Percentiles rank a stretch among this genome's conserved stretches.
These are phyloP conservation scores for Bradynema listronoti DNA, from an alignment of 1,140 invertebrate genomes.

Conservation along the genomic window DNA sequence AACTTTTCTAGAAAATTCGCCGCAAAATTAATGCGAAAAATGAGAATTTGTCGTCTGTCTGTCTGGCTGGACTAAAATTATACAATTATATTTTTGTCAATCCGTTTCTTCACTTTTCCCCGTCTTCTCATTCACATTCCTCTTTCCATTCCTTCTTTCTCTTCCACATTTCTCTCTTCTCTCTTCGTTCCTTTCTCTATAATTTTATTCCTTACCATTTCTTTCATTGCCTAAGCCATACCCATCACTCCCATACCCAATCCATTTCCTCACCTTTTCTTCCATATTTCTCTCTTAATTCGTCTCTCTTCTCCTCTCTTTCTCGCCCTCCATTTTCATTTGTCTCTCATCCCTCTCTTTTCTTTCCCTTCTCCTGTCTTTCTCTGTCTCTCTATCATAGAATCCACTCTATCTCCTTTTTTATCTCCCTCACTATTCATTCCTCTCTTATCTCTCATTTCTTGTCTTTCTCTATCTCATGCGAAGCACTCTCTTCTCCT, in stretches of 20 bases:
- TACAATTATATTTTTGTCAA: no score
- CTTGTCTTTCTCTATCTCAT: not conserved
- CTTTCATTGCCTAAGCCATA: not conserved
- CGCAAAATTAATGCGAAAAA: no score
- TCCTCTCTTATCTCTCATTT: no score
- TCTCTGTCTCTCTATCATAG: no score
- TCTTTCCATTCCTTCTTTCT: constrained; percentile 5
- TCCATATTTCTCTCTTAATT: not conserved
- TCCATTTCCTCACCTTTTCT: not conserved
- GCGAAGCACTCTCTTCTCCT: not conserved
- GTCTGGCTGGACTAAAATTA: no score
- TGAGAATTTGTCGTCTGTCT: no score
- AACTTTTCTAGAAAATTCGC: no score
- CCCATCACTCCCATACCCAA: not conserved
- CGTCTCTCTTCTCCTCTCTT: not conserved
- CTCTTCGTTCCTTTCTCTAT: not conserved
- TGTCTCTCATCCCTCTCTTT: not conserved
- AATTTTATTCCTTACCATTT: not conserved
- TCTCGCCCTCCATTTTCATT: not conserved
- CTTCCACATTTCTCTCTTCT: not conserved
- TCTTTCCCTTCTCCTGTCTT: no score
- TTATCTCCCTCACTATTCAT: not conserved
- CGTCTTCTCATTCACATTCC: not conserved
- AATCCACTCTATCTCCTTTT: not conserved
- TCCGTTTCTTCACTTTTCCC: no score